Evolutionary conservation across 2,888 invertebrate genomes (phyloP).

Genomic region (Dicycla oo): DNA sequence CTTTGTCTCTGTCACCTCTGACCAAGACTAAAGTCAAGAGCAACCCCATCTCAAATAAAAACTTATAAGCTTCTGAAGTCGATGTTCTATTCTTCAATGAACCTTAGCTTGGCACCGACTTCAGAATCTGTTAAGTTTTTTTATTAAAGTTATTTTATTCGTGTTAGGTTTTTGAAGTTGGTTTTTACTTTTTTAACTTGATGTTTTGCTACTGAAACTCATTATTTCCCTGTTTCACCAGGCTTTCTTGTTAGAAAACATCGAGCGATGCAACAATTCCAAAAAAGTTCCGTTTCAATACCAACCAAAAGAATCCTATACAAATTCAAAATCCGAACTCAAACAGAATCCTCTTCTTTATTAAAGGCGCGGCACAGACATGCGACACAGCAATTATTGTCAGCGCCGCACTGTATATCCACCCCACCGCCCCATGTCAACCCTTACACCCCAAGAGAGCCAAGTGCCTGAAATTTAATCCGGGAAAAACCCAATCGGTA

Average conservation of each 20-base stretch:
- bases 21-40: no score
- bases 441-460: slow-evolving; percentile 54
- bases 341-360: slow-evolving; percentile 26
- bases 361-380: slow-evolving; percentile 38
- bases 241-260: neutral
- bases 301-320: neutral
- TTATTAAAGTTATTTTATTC: no score
- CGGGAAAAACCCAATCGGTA: slow-evolving; percentile 67
- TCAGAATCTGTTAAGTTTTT: no score
- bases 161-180: no score
- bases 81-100: no score
- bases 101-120: no score
- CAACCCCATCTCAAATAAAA: no score
- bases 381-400: slow-evolving; percentile 53
- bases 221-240: no score
- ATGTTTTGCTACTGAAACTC: neutral
- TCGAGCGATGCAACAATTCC: neutral
- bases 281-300: neutral
- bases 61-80: no score
- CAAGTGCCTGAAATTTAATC: slow-evolving; percentile 67
- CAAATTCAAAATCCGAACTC: slow-evolving; percentile 34
- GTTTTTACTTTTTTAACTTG: no score
- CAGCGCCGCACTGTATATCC: slow-evolving; percentile 44
- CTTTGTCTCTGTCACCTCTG: no score
- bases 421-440: slow-evolving; percentile 40